Evolutionary conservation across 2,113 vertebrate species (phyloP).

Genomic region (Prolemur simus): DNA sequence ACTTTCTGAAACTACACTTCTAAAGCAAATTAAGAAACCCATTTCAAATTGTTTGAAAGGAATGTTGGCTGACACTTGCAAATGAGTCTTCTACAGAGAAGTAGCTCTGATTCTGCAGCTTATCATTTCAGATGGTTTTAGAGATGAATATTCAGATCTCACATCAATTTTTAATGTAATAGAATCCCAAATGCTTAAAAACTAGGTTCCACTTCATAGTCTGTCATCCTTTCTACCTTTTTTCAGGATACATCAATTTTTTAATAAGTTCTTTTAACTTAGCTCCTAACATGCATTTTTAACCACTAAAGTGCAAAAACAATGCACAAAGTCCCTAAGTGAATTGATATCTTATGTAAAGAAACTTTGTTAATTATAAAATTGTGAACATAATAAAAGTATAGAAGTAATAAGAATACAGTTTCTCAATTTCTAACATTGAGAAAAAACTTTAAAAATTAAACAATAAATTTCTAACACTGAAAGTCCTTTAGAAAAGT

Average conservation of each 20-base stretch:
- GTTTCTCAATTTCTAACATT: constrained; percentile 30
- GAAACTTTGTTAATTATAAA: constrained; percentile 50
- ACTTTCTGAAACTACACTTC: constrained; percentile 63
- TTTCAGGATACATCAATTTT: constrained; percentile 71
- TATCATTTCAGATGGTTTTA: constrained; percentile 59
- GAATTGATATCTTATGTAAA: constrained; percentile 43
- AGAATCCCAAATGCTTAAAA: constrained; percentile 71
- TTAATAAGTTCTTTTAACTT: constrained; percentile 64
- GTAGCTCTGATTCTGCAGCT: constrained; percentile 47
- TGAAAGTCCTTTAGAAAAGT: constrained; percentile 43
- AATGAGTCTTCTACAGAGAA: constrained; percentile 62
- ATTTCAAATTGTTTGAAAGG: constrained; percentile 59
- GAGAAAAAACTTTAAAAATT: neutral
- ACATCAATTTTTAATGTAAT: constrained; percentile 64
- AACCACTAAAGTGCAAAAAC: constrained; percentile 58
- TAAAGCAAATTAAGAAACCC: constrained; percentile 68
- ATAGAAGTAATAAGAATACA: neutral
- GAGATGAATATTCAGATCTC: constrained; percentile 69
- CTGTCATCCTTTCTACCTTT: constrained; percentile 61
- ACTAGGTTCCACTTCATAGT: constrained; percentile 61
- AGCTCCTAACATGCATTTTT: constrained; percentile 52
- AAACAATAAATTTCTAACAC: constrained; percentile 24
- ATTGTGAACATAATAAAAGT: constrained; percentile 46
- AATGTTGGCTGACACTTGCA: constrained; percentile 61
- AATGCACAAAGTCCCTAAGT: constrained; percentile 18